Base-by-base conservation (phyloP, 1,140 invertebrate genomes). In the Meloidogyne hapla region DNA sequence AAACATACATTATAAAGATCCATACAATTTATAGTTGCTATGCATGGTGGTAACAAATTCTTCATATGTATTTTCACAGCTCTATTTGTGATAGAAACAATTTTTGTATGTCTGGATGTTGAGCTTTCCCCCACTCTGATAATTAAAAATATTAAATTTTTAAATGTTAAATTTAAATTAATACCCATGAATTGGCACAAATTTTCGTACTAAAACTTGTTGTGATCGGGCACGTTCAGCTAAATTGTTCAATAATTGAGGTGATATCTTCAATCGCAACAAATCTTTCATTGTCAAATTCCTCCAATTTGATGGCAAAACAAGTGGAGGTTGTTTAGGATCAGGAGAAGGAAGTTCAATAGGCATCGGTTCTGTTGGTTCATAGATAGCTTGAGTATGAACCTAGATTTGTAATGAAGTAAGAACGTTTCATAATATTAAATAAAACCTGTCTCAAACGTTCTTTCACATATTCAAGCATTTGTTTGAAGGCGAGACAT, bases 261-360 rank as follows among this genome's bases (percentile, higher is more conserved):
- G 71, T 15, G 71, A 23, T 25, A 73, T 25, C 26, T 64, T 73
- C 21, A 25, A 33, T 64, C 64, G 21, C 56, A 73, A 38, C 56
- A 73, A 25, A 23, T 73, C 71, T 38, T 73, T 73, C 71, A 73
- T 15, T 38, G 56, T 73, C 71, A 73, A 15, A 28, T 64, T 38
- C 0, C 33, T 12, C 71, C 71, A 73, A 63, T 73, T 73, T 73
- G 42, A 28, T 12, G 71, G 71, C 13, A 73, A 6, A 0, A 64
- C 4, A 61, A 56, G 18, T 48, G 28, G 15, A 18, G 23, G 5
- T 63, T 61, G 23, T 8, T 23, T 12, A 13, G 42, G 3, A 12
- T 62, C 23, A 72, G 9, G 6, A 40, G 13, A 4, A 4, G 33
- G 28, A 9, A 40, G 56, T 1, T 63, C 40, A 5, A 73, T n/a